Conservation (phyloP, 2,113 vertebrate genomes). For the Dicrurus megarhynchus region DNA sequence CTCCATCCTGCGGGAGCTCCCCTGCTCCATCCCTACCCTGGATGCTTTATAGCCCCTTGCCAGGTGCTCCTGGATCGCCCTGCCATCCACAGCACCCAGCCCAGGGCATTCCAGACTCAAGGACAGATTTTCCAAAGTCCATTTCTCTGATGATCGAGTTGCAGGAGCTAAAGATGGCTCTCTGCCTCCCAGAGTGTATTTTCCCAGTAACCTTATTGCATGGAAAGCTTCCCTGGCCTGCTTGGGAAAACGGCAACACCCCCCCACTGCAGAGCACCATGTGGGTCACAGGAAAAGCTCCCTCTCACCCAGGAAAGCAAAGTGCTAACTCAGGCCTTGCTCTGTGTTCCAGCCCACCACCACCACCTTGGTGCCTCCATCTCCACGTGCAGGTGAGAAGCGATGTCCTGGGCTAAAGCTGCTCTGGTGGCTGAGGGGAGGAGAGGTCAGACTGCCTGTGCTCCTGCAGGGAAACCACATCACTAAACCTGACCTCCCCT, state of each 20-base stretch:
- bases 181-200: neutral
- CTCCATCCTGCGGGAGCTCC: neutral
- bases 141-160: neutral
- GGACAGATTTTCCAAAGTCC: neutral
- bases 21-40: neutral
- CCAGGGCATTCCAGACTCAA: neutral
- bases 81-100: neutral
- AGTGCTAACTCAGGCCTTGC: neutral
- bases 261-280: neutral
- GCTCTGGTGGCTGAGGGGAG: neutral
- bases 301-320: neutral
- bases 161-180: neutral
- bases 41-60: neutral
- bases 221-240: neutral
- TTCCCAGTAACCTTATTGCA: neutral
- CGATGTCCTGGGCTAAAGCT: neutral
- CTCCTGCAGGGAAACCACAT: neutral
- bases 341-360: neutral
- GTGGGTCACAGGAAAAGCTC: neutral
- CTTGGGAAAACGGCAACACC: rapidly evolving
- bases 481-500: rapidly evolving
- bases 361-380: neutral
- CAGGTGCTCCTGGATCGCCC: neutral
- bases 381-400: neutral
- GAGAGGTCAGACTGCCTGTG: rapidly evolving